Conservation (phyloP, 2,113 vertebrate species). For the Acrocephalus kingi region DNA sequence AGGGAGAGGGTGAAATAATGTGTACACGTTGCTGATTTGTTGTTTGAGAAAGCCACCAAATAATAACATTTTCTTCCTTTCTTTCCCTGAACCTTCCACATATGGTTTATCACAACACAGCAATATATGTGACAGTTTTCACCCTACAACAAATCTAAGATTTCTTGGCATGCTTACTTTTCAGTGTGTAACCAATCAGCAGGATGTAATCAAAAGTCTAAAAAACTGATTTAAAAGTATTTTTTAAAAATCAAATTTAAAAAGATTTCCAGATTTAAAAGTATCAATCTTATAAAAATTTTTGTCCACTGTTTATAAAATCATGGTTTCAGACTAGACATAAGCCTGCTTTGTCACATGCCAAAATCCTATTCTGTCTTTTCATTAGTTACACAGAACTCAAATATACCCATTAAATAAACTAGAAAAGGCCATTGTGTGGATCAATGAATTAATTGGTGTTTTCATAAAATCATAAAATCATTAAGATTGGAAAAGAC, state of each 20-base stretch:
- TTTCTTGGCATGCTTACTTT: not conserved
- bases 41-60: not conserved
- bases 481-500: not conserved
- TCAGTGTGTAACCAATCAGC: not conserved
- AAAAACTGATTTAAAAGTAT: not conserved
- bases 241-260: not conserved
- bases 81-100: not conserved
- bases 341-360: not conserved
- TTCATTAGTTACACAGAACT: not conserved
- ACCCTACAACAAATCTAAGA: not conserved
- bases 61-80: not conserved
- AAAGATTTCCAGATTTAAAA: not conserved
- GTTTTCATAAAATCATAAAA: not conserved
- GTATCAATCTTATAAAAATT: not conserved
- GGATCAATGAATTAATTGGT: not conserved
- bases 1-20: not conserved
- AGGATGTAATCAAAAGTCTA: not conserved
- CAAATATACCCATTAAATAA: not conserved
- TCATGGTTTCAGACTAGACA: not conserved
- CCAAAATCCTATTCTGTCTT: not conserved
- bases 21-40: not conserved
- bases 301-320: not conserved
- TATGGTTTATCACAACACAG: not conserved
- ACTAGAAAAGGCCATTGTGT: not conserved
- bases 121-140: not conserved